phyloP scores from a whole-genome alignment of 2,113 vertebrate species.

The Sylvilagus bachmani region DNA sequence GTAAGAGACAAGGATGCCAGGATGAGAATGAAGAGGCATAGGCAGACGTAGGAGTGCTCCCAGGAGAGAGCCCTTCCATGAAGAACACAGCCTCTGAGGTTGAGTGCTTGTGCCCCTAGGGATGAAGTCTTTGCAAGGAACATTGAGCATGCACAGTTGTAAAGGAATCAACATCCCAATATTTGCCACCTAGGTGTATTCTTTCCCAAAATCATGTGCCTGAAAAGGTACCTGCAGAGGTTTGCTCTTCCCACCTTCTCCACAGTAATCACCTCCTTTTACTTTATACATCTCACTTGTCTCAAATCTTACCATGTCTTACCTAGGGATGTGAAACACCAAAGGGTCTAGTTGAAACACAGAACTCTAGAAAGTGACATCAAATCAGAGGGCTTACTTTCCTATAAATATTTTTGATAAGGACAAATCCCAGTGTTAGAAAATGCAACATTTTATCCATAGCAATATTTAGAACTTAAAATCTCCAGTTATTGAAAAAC shows the following conservation, averaged over 20 bases:
- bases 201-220: not conserved
- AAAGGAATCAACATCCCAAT: not conserved
- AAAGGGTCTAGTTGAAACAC: not conserved
- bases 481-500: not conserved
- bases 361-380: not conserved
- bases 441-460: not conserved
- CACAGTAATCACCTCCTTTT: not conserved
- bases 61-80: not conserved
- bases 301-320: not conserved
- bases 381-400: not conserved
- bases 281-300: not conserved
- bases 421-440: not conserved
- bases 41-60: not conserved
- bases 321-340: not conserved
- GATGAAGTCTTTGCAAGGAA: not conserved
- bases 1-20: not conserved
- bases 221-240: not conserved
- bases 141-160: not conserved
- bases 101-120: not conserved
- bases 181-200: not conserved
- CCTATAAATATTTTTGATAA: not conserved
- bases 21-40: not conserved
- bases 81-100: not conserved
- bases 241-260: not conserved
- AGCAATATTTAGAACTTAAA: slow-evolving; percentile 36